Evolutionary conservation across 2,113 vertebrate genomes (phyloP).

Genomic region (Alexandromys fortis): DNA sequence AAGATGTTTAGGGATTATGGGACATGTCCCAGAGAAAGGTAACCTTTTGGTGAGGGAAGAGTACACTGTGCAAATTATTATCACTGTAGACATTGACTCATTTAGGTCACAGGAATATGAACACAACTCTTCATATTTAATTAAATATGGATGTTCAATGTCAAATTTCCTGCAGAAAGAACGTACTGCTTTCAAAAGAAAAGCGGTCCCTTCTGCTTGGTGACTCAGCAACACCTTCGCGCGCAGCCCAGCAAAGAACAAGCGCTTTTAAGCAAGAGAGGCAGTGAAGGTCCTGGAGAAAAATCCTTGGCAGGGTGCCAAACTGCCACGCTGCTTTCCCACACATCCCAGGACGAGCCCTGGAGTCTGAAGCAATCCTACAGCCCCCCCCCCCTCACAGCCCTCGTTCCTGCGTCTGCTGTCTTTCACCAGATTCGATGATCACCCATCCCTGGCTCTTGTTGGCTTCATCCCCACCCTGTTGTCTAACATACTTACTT

Average conservation of each 20-base stretch:
- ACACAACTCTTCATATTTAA: background rate
- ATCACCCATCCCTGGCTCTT: slow-evolving; percentile 66
- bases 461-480: slow-evolving; percentile 55
- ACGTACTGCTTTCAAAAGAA: background rate
- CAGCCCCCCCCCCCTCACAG: no score
- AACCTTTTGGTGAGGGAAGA: background rate
- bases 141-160: background rate
- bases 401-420: slow-evolving; percentile 28
- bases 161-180: background rate
- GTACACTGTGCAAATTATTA: background rate
- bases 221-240: background rate
- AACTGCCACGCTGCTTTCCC: background rate
- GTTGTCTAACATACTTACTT: slow-evolving; percentile 62
- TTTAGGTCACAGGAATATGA: background rate
- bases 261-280: background rate
- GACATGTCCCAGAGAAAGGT: background rate
- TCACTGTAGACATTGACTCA: background rate
- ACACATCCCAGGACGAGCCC: background rate
- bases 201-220: background rate
- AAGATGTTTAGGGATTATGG: background rate
- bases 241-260: background rate
- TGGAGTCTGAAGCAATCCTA: background rate
- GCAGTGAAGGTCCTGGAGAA: background rate
- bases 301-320: background rate
- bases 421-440: slow-evolving; percentile 55